Evolutionary conservation across 2,888 invertebrate species (phyloP).

Genomic region (Xestia xanthographa): DNA sequence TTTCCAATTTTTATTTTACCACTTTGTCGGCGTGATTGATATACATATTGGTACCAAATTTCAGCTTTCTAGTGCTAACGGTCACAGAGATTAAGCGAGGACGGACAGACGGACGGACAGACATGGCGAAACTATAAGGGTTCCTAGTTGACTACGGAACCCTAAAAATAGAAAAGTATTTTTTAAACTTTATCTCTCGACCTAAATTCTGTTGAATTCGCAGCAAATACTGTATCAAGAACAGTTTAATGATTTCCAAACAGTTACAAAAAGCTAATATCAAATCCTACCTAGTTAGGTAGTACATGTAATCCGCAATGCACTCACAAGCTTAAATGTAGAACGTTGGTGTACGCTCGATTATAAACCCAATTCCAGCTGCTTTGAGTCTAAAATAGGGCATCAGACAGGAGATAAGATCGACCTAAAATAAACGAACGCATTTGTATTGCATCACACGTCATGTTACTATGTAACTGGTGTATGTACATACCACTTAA

Average conservation of each 20-base stretch:
- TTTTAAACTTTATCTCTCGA: conserved; percentile 30
- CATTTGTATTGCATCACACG: conserved; percentile 70
- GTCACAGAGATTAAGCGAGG: no score
- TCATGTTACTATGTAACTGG: conserved; percentile 63
- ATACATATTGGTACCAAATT: no score
- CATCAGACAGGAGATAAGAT: conserved; percentile 51
- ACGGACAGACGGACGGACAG: no score
- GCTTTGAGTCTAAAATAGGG: conserved; percentile 35
- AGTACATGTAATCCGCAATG: conserved; percentile 54
- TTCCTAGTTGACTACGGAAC: no score
- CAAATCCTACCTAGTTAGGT: conserved; percentile 35
- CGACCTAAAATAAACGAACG: conserved; percentile 63
- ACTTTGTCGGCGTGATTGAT: no score
- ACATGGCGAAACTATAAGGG: no score
- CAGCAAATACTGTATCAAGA: conserved; percentile 43
- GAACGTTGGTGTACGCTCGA: conserved; percentile 31
- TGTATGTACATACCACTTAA: conserved; percentile 62
- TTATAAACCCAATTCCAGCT: conserved; percentile 39
- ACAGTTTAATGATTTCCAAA: conserved; percentile 54
- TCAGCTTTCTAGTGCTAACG: no score
- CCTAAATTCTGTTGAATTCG: conserved; percentile 34
- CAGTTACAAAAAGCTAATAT: conserved; percentile 57
- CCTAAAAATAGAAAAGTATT: conserved; percentile 1
- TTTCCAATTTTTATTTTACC: no score
- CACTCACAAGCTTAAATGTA: conserved; percentile 51